Evolutionary conservation across 2,797 vertebrate genomes (phyloP).

Genomic region (Chiloscyllium punctatum): DNA sequence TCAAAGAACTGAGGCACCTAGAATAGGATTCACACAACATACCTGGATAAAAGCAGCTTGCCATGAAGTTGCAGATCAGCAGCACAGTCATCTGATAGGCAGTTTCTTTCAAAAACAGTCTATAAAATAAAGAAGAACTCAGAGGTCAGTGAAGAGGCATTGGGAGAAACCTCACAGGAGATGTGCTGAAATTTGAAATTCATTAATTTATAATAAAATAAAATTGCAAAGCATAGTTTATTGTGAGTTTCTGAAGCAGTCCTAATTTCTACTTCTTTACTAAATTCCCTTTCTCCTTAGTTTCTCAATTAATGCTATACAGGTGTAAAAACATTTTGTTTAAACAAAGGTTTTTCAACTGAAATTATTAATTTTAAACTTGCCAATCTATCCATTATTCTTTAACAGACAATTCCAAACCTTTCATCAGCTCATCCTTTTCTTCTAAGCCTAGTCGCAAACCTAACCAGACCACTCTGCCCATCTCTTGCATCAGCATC

Average conservation of each 20-base stretch:
- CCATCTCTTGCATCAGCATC: neutral
- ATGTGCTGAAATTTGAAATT: neutral
- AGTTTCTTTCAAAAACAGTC: conserved; percentile 98
- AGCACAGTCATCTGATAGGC: conserved; percentile 89
- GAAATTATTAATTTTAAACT: neutral
- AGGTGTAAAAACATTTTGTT: neutral
- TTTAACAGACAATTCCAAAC: neutral
- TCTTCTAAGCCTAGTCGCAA: neutral
- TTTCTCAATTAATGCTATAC: neutral
- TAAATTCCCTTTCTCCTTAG: neutral
- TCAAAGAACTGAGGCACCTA: neutral
- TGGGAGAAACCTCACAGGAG: too few relatives aligned
- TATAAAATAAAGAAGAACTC: conserved; percentile 49
- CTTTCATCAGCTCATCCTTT: neutral
- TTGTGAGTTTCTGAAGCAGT: neutral
- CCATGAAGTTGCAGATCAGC: conserved; percentile 85
- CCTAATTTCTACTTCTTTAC: neutral
- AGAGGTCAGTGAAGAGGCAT: neutral
- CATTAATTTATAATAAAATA: neutral
- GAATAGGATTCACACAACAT: conserved; percentile 43
- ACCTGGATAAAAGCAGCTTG: conserved; percentile 84
- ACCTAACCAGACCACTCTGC: neutral
- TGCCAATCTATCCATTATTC: neutral
- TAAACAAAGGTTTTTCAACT: neutral
- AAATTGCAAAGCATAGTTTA: neutral